Evolutionary conservation across 2,113 vertebrate genomes (phyloP).

Genomic region (Megaceryle maxima): DNA sequence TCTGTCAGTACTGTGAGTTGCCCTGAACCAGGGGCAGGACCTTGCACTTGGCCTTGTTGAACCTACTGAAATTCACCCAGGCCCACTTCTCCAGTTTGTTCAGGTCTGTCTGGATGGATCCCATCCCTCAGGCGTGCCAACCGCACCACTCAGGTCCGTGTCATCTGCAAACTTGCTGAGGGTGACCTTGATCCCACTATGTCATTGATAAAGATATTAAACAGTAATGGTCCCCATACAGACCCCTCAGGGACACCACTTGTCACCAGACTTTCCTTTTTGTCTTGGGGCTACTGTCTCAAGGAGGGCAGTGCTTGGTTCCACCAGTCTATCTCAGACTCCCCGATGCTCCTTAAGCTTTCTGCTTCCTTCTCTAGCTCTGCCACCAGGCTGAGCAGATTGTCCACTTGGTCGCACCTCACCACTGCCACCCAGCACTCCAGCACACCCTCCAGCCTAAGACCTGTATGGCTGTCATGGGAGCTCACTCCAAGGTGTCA

Average conservation of each 20-base stretch:
- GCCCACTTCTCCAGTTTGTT: not conserved
- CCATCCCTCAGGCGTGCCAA: not conserved
- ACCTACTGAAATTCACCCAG: not conserved
- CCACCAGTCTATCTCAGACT: no score
- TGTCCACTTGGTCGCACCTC: not conserved
- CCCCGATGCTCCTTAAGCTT: not conserved
- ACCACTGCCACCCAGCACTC: accelerated
- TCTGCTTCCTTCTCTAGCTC: not conserved
- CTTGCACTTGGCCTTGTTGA: not conserved
- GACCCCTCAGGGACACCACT: not conserved
- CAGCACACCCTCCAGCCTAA: not conserved
- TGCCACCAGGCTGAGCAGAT: not conserved
- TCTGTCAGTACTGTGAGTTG: not conserved
- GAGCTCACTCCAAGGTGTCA: not conserved
- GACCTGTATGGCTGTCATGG: accelerated
- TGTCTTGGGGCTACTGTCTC: not conserved
- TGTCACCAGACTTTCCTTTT: not conserved
- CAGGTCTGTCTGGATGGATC: not conserved
- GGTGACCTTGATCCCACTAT: not conserved
- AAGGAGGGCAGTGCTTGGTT: not conserved
- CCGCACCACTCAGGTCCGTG: not conserved
- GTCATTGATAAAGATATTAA: not conserved
- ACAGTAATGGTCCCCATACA: not conserved
- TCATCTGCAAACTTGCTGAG: not conserved
- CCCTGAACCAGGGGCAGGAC: not conserved